Evolutionary conservation across 2,797 vertebrate genomes (phyloP), one percentile per base, ranked within the genome.

Genomic region (Hafferia zeledoni): DNA sequence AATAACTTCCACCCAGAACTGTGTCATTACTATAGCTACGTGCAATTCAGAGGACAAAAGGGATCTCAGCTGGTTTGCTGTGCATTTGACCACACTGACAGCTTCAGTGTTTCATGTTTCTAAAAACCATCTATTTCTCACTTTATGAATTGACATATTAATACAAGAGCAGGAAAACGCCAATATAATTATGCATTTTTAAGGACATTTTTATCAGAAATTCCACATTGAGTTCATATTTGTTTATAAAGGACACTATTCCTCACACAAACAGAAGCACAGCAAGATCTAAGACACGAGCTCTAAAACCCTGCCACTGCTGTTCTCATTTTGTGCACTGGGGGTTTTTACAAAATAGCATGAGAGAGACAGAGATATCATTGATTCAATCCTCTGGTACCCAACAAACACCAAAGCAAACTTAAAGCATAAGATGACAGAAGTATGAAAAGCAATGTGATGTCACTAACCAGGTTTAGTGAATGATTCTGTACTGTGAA

Each of bases 341-440:
- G 31, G 31, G 27, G n/a, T 70, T 90, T 94, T 80, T 55, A 93
- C 30, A 78, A 39, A 88, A 46, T 13, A 80, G 68, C 60, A 77
- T 0, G 0, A 71, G 53, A 90, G n/a, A 95, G 50, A 93, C 65
- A 83, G 37, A 89, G 85, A 95, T 94, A 98, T 98, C 99, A 99
- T 98, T 99, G 98, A 99, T 99, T 97, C 97, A 97, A 86, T 95
- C 85, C 98, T 97, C 97, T 80, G 93, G 94, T 95, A 96, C 93
- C 79, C 97, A 95, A 94, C 93, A 87, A 96, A 98, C 95, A 98
- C 63, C 96, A 97, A 98, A 97, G 98, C 97, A 13, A 98, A 98
- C 96, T 95, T 90, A 98, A 98, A 98, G 98, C 98, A 97, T 98
- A 98, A 98, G 98, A 98, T 98, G 97, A 98, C 98, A 95, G 96